phyloP scores from a whole-genome alignment of 2,888 invertebrate genomes.

The Teinopalpus imperialis region DNA sequence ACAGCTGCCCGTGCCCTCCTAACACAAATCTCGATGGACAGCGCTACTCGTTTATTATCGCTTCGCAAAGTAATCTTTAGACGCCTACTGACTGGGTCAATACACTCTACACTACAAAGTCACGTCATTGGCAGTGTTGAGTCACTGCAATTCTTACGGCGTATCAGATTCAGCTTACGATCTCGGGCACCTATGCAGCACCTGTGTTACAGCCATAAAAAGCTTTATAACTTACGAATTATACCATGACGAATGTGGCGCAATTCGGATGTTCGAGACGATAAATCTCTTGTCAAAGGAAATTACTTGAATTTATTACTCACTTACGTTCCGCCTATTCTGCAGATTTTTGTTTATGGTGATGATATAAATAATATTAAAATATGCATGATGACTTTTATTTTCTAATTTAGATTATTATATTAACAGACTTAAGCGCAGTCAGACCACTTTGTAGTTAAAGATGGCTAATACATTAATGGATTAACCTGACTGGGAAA shows the following conservation, averaged over 20 bases:
- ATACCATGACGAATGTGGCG: slow-evolving; percentile 49
- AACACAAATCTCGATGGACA: slow-evolving; percentile 59
- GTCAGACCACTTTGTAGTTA: no score
- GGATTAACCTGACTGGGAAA: no score
- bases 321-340: background rate
- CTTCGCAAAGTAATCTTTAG: slow-evolving; percentile 45
- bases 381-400: no score
- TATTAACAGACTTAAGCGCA: no score
- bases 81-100: slow-evolving; percentile 26
- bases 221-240: slow-evolving; percentile 63
- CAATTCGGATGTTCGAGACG: slow-evolving; percentile 38
- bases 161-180: slow-evolving; percentile 56
- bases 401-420: no score
- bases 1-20: slow-evolving; percentile 44
- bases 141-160: slow-evolving; percentile 9
- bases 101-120: slow-evolving; percentile 13
- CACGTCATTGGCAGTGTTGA: slow-evolving; percentile 10
- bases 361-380: no score
- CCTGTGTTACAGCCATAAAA: slow-evolving; percentile 69
- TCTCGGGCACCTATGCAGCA: slow-evolving; percentile 58
- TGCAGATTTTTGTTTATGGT: background rate
- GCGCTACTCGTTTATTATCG: slow-evolving; percentile 55
- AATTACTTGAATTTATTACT: slow-evolving; percentile 23
- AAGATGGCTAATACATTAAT: no score
- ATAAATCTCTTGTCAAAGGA: slow-evolving; percentile 38